Evolutionary conservation across 37 sponge, comb jelly and placozoan species (phyloP), one percentile per base, ranked within the genome.

Genomic region (Beroe ovata): DNA sequence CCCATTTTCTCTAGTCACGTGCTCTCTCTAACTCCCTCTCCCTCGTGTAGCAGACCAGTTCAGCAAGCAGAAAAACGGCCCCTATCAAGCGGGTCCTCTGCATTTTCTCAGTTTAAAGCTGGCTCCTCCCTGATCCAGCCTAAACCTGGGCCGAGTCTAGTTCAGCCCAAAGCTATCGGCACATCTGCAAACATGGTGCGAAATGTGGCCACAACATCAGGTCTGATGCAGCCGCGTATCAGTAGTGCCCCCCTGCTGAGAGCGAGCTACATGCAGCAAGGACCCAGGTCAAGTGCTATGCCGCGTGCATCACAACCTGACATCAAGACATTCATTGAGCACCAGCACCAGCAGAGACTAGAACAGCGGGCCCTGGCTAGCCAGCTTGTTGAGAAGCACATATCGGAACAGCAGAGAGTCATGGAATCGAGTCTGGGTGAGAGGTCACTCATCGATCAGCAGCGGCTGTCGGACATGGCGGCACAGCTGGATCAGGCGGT

Each of bases 61-160:
- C n/a, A n/a, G n/a, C n/a, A n/a, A 0, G 16, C 84, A 4, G 84
- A 77, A 25, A 77, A 77, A 23, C 84, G 84, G 6, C 42, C 84
- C 33, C 26, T 77, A 6, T 42, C 84, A 26, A 32, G 54, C 0
- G 84, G 84, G 39, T 39, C 26, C 1, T 77, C 84, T 39, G 84
- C 84, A 32, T 77, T 77, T 35, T 77, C 84, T 23, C 84, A 77
- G 84, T 77, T 77, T 25, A 77, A 77, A 41, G 26, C 84, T 11
- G 47, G 71, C 19, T 21, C 8, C 41, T 32, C 33, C 6, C 18
- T 40, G 6, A 47, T 47, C 54, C 54, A 47, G 54, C 54, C 54
- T 47, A 47, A 11, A 47, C 11, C 54, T 11, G 54, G 54, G 54
- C 54, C 54, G 6, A 47, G 54, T 11, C 54, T 47, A 11, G 11